Evolutionary conservation across 1,140 invertebrate species (phyloP).

Genomic region (Drosophila tsacasi): DNA sequence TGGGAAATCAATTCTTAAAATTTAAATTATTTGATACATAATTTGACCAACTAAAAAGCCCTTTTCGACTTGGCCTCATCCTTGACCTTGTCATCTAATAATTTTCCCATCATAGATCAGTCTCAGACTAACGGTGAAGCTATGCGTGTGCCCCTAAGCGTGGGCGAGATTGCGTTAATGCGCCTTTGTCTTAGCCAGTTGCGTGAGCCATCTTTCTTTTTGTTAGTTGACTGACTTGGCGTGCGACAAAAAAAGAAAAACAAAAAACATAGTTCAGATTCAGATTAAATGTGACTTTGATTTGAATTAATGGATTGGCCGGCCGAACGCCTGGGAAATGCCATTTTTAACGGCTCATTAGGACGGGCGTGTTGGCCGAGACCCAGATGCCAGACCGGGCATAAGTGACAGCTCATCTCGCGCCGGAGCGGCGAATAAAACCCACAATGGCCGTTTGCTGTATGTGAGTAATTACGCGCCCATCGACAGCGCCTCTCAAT

Average conservation of each 20-base stretch:
- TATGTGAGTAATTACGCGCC: conserved; percentile 61
- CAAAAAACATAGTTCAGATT: conserved; percentile 34
- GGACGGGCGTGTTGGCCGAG: conserved; percentile 60
- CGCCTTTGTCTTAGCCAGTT: conserved; percentile 69
- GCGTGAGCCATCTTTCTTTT: conserved; percentile 41
- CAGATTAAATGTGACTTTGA: conserved; percentile 65
- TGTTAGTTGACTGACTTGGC: conserved; percentile 29
- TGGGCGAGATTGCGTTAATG: conserved; percentile 69
- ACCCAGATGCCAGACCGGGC: conserved; percentile 57
- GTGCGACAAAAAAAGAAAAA: conserved; percentile 53
- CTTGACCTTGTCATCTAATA: conserved; percentile 66
- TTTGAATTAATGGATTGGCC: conserved; percentile 65
- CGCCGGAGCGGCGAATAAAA: conserved; percentile 22
- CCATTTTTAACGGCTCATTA: conserved; percentile 57
- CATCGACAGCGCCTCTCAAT: conserved; percentile 65
- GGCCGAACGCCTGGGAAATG: conserved; percentile 56
- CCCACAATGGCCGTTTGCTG: conserved; percentile 41
- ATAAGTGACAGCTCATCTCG: conserved; percentile 46
- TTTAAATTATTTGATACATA: background rate
- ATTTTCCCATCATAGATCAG: conserved; percentile 65
- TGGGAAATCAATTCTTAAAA: no score
- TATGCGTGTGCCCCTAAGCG: conserved; percentile 55
- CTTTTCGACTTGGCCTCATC: conserved; percentile 25
- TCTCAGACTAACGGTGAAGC: conserved; percentile 44
- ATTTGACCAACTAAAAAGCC: conserved; percentile 11